phyloP scores from a whole-genome alignment of 2,797 vertebrate species.

The Spinus pinus region DNA sequence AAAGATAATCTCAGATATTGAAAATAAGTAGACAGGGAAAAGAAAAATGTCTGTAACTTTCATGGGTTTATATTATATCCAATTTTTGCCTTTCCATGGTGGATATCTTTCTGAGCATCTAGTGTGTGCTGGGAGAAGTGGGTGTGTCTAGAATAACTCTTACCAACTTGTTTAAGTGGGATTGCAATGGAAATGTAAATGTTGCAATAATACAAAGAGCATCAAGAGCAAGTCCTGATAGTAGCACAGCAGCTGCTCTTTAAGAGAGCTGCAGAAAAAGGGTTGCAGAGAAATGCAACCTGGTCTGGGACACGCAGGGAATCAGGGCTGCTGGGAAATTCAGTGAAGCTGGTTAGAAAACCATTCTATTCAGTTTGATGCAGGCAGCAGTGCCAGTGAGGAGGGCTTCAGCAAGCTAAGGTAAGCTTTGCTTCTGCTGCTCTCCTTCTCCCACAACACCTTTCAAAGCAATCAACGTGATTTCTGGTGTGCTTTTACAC shows the following conservation, averaged over 20 bases:
- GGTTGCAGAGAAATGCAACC: not conserved
- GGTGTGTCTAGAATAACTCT: not conserved
- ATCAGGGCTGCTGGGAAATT: not conserved
- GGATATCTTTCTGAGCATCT: not conserved
- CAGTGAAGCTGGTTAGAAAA: not conserved
- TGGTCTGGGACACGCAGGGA: not conserved
- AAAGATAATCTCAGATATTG: not conserved
- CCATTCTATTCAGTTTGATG: not conserved
- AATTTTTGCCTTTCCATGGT: not conserved
- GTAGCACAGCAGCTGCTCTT: not conserved
- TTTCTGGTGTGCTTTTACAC: not conserved
- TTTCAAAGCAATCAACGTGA: not conserved
- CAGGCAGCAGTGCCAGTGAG: not conserved
- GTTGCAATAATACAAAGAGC: not conserved
- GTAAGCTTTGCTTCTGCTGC: not conserved
- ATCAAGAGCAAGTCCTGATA: not conserved
- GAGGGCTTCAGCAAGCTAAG: not conserved
- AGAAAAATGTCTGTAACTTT: not conserved
- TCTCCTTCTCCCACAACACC: not conserved
- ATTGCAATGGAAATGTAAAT: not conserved
- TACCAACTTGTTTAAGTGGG: not conserved
- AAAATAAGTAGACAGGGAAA: not conserved
- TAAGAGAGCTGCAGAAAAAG: not conserved
- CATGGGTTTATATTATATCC: not conserved
- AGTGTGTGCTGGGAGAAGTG: not conserved